Conservation (phyloP, 2,888 invertebrate genomes). For the Agonopterix alstromeriana region DNA sequence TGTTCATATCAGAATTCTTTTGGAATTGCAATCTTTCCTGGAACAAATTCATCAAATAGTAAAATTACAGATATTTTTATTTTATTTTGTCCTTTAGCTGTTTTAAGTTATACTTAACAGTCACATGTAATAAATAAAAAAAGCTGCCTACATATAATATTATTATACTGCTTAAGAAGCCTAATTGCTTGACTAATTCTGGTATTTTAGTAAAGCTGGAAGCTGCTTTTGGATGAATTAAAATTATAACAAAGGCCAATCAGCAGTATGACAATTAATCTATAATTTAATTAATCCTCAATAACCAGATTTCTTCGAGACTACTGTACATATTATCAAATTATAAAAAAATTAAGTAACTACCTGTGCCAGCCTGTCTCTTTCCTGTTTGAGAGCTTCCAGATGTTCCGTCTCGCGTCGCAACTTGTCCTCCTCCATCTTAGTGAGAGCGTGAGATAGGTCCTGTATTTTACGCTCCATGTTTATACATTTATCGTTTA, state of each 20-base stretch:
- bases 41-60: not conserved
- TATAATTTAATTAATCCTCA: too few relatives aligned
- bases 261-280: too few relatives aligned
- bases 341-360: not conserved
- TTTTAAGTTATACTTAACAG: not conserved
- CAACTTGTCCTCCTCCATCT: constrained; percentile 60
- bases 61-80: not conserved
- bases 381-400: constrained; percentile 56
- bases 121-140: too few relatives aligned
- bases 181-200: not conserved
- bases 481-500: constrained; percentile 57
- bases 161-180: not conserved
- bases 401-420: constrained; percentile 51
- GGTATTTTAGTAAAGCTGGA: too few relatives aligned
- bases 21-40: constrained; percentile 63
- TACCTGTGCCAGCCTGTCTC: constrained; percentile 53
- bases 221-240: too few relatives aligned
- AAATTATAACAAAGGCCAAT: too few relatives aligned
- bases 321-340: too few relatives aligned
- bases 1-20: constrained; percentile 48
- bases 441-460: constrained; percentile 41
- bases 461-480: constrained; percentile 60
- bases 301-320: too few relatives aligned
- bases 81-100: not conserved
- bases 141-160: too few relatives aligned